Conservation (phyloP, 2,113 vertebrate genomes). For the Pseudopipra pipra region DNA sequence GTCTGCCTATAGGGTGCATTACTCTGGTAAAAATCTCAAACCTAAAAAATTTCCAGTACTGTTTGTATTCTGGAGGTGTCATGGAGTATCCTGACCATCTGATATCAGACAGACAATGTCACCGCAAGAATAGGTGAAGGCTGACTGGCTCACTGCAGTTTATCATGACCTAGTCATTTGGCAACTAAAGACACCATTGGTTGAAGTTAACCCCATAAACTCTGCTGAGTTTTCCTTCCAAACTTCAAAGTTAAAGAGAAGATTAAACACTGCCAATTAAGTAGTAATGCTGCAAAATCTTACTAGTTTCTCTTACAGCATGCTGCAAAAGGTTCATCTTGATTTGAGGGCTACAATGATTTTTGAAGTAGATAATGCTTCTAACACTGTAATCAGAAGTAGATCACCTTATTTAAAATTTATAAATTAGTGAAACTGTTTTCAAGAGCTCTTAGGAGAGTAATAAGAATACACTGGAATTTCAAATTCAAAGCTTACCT, state of each 20-base stretch:
- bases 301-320: neutral
- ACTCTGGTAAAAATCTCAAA: neutral
- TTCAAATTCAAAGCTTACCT: neutral
- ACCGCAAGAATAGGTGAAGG: accelerated
- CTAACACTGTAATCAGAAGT: neutral
- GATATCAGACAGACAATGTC: neutral
- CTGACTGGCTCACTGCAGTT: neutral
- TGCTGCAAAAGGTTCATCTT: neutral
- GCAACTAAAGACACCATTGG: accelerated
- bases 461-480: neutral
- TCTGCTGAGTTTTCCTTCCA: neutral
- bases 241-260: neutral
- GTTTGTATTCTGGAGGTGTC: neutral
- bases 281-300: neutral
- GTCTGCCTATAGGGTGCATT: neutral
- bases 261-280: neutral
- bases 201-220: neutral
- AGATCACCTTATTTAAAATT: neutral
- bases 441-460: neutral
- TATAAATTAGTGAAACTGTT: neutral
- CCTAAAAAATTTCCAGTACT: neutral
- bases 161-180: neutral
- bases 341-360: neutral
- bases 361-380: neutral
- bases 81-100: neutral